phyloP scores from a whole-genome alignment of 1,140 invertebrate genomes.

The Drosophila watanabei region DNA sequence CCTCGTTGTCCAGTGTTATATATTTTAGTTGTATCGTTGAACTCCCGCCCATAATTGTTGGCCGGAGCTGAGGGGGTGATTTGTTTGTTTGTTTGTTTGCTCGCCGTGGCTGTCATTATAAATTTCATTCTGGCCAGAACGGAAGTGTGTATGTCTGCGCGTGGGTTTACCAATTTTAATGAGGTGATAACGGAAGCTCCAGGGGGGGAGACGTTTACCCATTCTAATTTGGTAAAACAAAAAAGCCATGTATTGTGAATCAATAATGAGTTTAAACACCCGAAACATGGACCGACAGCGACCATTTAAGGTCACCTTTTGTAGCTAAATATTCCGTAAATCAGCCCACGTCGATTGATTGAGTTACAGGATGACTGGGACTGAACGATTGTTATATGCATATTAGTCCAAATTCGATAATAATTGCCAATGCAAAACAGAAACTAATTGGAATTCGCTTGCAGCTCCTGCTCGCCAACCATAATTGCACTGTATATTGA shows the following conservation, averaged over 20 bases:
- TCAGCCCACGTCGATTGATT: conserved; percentile 38
- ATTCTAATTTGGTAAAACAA: conserved; percentile 28
- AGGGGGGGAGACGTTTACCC: not conserved
- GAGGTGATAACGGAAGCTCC: conserved; percentile 63
- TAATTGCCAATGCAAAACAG: conserved; percentile 34
- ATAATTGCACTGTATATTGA: conserved; percentile 44
- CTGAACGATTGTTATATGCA: conserved; percentile 19
- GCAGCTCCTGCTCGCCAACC: conserved; percentile 5
- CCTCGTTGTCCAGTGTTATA: conserved; percentile 20
- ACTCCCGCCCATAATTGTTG: conserved; percentile 72
- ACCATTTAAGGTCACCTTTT: conserved; percentile 11
- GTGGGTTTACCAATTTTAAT: conserved; percentile 64
- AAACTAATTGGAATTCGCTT: conserved; percentile 55
- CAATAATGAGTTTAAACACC: conserved; percentile 32
- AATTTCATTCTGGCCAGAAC: conserved; percentile 67
- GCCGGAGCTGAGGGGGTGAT: conserved; percentile 29
- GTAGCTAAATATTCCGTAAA: conserved; percentile 5
- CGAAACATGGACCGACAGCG: not conserved
- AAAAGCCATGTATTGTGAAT: conserved; percentile 32
- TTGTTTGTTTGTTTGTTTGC: conserved; percentile 42
- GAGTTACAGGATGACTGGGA: conserved; percentile 35
- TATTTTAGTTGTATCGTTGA: conserved; percentile 58
- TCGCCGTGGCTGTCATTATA: conserved; percentile 76
- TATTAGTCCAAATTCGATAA: conserved; percentile 53
- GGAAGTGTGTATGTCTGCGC: conserved; percentile 43